Evolutionary conservation across 2,113 vertebrate species (phyloP), one percentile per base, ranked within the genome.

Genomic region (Caloenas nicobarica): DNA sequence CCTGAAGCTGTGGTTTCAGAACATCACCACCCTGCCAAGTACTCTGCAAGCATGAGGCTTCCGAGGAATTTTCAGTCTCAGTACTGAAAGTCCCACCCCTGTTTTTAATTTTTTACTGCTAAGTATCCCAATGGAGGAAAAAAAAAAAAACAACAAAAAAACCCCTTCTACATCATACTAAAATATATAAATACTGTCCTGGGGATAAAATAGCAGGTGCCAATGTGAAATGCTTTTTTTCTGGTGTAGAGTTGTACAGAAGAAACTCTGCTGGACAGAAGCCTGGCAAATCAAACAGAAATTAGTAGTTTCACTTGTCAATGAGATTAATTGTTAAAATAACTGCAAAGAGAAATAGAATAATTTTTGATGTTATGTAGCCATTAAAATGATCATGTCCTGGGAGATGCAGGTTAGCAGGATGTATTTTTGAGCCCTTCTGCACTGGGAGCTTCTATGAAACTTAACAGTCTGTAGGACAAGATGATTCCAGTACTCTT

Each of bases 1-100:
- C 33, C 57, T 40, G 11, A 74, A 91, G 61, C 69, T 84, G 78
- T 81, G 73, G 81, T 81, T 94, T 86, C 50, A 65, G 64, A 83
- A 60, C 0, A 0, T 72, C 1, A 2, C 57, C 11, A 5, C 66
- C 79, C 54, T 90, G 79, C 89, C 89, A 94, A 89, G 54, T 34
- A 12, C 24, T 93, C 42, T 19, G 19, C 4, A 44, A 62, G 77
- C 69, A 58, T 14, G 22, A 66, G 64, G 46, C 71, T 95, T 56
- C 89, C 4, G 6, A 51, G 84, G 69, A 51, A 46, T 79, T 89
- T 40, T 64, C 48, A 54, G 34, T 69, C 88, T 65, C 18, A 15
- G 28, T 66, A 17, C 65, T 68, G 89, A 91, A n/a, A 34, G 86
- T 36, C 58, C 21, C 42, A 33, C 29, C 13, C 48, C 10, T 42